These are phyloP conservation scores for Helleia helle DNA, from an alignment of 2,888 invertebrate species.

Conservation along the genomic window DNA sequence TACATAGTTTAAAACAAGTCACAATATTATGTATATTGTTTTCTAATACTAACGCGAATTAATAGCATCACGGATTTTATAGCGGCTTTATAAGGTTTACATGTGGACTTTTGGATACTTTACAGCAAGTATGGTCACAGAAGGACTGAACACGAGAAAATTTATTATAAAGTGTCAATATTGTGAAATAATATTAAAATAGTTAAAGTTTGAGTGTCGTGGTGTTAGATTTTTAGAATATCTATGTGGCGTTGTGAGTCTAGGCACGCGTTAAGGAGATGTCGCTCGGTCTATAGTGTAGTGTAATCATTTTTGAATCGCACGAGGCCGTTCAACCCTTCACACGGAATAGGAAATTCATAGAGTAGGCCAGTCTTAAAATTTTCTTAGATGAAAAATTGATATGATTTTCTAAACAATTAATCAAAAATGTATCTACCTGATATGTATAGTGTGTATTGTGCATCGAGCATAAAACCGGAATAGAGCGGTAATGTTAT, in stretches of 20 bases:
- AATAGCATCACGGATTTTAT: too few relatives aligned
- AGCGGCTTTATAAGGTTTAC: too few relatives aligned
- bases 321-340: conserved; percentile 21
- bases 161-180: neutral
- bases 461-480: too few relatives aligned
- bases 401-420: too few relatives aligned
- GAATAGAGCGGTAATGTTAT: too few relatives aligned
- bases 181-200: neutral
- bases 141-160: neutral
- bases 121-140: neutral
- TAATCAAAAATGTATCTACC: too few relatives aligned
- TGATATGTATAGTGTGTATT: too few relatives aligned
- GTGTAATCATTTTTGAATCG: conserved; percentile 18
- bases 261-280: neutral
- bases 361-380: neutral
- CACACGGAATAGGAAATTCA: conserved; percentile 1
- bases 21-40: too few relatives aligned
- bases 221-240: neutral
- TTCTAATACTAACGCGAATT: too few relatives aligned
- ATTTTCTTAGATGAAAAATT: too few relatives aligned
- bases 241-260: neutral
- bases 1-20: too few relatives aligned
- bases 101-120: neutral
- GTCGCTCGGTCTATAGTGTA: conserved; percentile 13
- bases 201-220: neutral